Evolutionary conservation across 2,113 vertebrate genomes (phyloP), one percentile per base, ranked within the genome.

Genomic region (Periophthalmus modestus): DNA sequence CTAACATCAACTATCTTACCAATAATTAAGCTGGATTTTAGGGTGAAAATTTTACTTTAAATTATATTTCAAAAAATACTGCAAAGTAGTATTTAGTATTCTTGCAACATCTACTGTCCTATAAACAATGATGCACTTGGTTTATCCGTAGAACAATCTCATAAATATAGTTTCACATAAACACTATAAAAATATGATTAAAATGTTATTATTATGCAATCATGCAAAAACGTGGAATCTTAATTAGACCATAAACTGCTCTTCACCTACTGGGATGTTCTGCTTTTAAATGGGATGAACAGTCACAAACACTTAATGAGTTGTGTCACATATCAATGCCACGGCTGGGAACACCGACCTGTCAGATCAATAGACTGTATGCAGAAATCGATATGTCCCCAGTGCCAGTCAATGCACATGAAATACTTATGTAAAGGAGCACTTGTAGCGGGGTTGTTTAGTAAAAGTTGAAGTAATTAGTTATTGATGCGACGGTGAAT

Each of bases 311-410:
- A 62, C 59, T 34, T 62, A 62, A 62, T 62, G 59, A 62, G 59
- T 62, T 62, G 59, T 62, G 59, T 62, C 59, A 62, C 59, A 34
- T 62, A 62, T 62, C 59, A 62, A 62, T 62, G 19, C 59, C 28
- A 34, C 59, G 33, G 59, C 59, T 33, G 58, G 6, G 58, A 61
- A 33, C 58, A 34, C 28, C 58, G 24, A 62, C 59, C 59, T 62
- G 59, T 62, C 24, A 18, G 28, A 34, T 62, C 59, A 7, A 62
- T 62, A 34, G 15, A 62, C 59, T 7, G 59, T 34, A 62, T 34
- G 59, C 28, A 10, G 15, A 62, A 62, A 62, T 62, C 59, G 18
- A 62, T 62, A 14, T 7, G 9, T 62, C 59, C 28, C 33, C 24
- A 62, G 24, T 34, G 59, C 59, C 59, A 19, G 28, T 62, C 59